Conservation (phyloP, 2,113 vertebrate species). For the Myrmecobius fasciatus region DNA sequence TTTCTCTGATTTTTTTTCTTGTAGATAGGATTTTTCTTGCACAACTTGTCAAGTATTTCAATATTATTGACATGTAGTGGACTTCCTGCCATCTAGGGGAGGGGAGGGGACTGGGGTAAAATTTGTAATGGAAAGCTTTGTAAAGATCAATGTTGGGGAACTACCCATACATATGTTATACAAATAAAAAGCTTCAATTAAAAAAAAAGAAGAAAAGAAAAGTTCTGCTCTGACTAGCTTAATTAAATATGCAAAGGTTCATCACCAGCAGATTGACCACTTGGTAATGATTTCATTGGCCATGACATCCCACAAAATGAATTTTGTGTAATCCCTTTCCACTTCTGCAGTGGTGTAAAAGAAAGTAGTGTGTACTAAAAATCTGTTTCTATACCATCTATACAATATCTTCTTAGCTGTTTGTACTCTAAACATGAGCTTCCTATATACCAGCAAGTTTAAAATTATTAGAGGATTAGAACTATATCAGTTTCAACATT, state of each 20-base stretch:
- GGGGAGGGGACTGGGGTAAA: too few relatives aligned
- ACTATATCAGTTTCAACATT: neutral
- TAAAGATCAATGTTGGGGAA: too few relatives aligned
- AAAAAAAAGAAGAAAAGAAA: too few relatives aligned
- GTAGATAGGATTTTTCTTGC: too few relatives aligned
- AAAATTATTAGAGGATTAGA: neutral
- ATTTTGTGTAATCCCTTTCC: neutral
- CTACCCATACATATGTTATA: too few relatives aligned
- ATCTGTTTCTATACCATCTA: neutral
- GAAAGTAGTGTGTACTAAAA: neutral
- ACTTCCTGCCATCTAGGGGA: too few relatives aligned
- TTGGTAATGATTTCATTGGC: neutral
- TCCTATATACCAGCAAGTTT: neutral
- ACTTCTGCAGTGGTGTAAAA: neutral
- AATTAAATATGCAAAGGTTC: neutral
- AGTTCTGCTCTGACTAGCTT: neutral
- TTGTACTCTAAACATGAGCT: neutral
- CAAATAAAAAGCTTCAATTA: too few relatives aligned
- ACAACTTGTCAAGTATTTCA: too few relatives aligned
- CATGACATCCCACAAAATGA: neutral
- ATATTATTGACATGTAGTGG: too few relatives aligned
- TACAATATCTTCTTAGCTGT: neutral
- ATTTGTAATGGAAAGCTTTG: too few relatives aligned
- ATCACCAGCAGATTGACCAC: neutral
- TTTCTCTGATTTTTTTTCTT: too few relatives aligned